phyloP scores from a whole-genome alignment of 2,113 vertebrate genomes.

The Salvelinus sp. region DNA sequence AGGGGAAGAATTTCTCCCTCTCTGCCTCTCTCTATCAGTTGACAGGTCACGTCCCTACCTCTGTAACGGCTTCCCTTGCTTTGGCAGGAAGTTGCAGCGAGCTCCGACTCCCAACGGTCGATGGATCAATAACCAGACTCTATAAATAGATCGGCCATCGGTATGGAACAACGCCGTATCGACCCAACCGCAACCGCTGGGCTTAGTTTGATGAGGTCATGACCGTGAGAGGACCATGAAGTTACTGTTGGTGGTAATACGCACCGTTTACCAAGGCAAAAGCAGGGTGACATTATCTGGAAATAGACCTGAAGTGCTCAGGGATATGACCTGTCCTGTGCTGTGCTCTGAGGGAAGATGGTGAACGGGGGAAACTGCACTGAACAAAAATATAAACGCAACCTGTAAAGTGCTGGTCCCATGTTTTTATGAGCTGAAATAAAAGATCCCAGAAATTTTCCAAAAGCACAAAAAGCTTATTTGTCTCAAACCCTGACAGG shows the following conservation, averaged over 20 bases:
- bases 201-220: background rate
- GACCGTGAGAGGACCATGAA: background rate
- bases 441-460: too few species aligned
- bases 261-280: background rate
- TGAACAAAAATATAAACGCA: too few species aligned
- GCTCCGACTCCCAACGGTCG: background rate
- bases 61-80: background rate
- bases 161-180: background rate
- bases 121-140: background rate
- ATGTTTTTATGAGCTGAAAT: too few species aligned
- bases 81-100: background rate
- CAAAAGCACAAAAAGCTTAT: too few species aligned
- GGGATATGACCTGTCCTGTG: background rate
- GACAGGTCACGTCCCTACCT: background rate
- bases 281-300: background rate
- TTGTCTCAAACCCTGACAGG: too few species aligned
- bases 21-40: background rate
- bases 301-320: background rate
- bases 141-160: conserved; percentile 14
- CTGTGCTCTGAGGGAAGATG: too few species aligned
- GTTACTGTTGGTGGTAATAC: background rate
- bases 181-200: background rate
- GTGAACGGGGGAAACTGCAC: too few species aligned
- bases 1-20: background rate
- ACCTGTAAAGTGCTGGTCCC: too few species aligned